These are phyloP conservation scores for Gadus macrocephalus DNA, from an alignment of 2,113 vertebrate genomes.

Conservation along the genomic window DNA sequence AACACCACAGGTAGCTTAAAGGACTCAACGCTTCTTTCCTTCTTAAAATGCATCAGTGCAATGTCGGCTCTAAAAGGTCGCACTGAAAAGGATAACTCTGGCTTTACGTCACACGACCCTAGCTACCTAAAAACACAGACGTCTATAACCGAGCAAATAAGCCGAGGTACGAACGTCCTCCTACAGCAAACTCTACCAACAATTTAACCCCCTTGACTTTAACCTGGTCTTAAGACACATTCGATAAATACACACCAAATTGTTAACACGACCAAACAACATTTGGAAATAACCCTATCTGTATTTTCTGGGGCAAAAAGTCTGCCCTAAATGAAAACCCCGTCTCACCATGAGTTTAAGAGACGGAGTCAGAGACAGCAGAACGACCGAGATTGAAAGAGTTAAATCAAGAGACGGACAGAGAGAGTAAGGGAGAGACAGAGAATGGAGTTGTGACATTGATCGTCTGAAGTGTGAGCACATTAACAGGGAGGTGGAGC, in stretches of 20 bases:
- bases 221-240: conserved; percentile 34
- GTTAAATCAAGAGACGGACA: no score
- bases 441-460: conserved; percentile 35
- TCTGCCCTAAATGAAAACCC: conserved; percentile 53
- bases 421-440: conserved; percentile 33
- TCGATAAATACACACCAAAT: conserved; percentile 46
- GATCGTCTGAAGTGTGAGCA: conserved; percentile 64
- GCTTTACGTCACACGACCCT: conserved; percentile 25
- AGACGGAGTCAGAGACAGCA: conserved; percentile 34
- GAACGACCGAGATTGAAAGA: no score
- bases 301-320: conserved; percentile 9
- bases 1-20: no score
- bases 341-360: conserved; percentile 48
- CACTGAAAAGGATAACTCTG: conserved; percentile 36
- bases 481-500: conserved; percentile 62
- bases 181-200: conserved; percentile 19
- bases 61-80: conserved; percentile 34
- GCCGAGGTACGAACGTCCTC: conserved; percentile 2
- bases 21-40: conserved; percentile 4
- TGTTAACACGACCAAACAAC: conserved; percentile 30
- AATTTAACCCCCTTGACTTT: conserved; percentile 19
- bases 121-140: neutral
- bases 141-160: neutral
- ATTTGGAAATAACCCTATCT: no score
- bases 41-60: conserved; percentile 23